Evolutionary conservation across 2,797 vertebrate genomes (phyloP), one percentile per base, ranked within the genome.

Genomic region (Masticophis lateralis): DNA sequence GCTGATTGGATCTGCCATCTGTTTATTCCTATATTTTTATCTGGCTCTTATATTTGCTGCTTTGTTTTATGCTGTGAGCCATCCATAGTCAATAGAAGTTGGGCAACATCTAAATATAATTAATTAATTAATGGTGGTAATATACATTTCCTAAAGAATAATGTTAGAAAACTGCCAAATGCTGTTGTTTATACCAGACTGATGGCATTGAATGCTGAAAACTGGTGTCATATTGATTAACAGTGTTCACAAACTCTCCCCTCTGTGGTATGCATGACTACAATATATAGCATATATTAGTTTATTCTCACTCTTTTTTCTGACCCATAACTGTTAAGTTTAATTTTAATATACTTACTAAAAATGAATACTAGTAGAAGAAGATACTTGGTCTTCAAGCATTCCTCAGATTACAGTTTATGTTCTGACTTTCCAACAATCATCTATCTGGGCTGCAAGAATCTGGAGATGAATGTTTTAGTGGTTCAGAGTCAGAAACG

Each of bases 161-260:
- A 89, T 93, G 22, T 25, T 87, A 47, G 90, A 94, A 93, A 22
- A 88, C 86, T 47, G 93, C 74, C 63, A 88, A 92, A 55, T 60
- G 2, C 55, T 93, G 56, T 0, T 92, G 5, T 7, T 86, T 93
- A 18, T 32, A 20, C 92, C 47, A 90, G 63, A n/a, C 56, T 86
- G 61, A 59, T n/a, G 12, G 57, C 56, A 89, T 3, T 9, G 89
- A 60, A 86, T 89, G 66, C 47, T 88, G 14, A 25, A 69, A 89
- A 4, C 0, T 92, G 56, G 18, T 59, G 11, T 7, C 59, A 0
- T 63, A 47, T 9, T 63, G 89, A 83, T 59, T 60, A 87, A 83
- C 2, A 43, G 18, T 22, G 18, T 79, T 37, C 37, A 79, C 14
- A 22, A 43, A 10, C 9, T 43, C 3, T 79, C 8, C 74, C 9